Evolutionary conservation across 2,797 vertebrate genomes (phyloP).

Genomic region (Lutjanus campechanus): DNA sequence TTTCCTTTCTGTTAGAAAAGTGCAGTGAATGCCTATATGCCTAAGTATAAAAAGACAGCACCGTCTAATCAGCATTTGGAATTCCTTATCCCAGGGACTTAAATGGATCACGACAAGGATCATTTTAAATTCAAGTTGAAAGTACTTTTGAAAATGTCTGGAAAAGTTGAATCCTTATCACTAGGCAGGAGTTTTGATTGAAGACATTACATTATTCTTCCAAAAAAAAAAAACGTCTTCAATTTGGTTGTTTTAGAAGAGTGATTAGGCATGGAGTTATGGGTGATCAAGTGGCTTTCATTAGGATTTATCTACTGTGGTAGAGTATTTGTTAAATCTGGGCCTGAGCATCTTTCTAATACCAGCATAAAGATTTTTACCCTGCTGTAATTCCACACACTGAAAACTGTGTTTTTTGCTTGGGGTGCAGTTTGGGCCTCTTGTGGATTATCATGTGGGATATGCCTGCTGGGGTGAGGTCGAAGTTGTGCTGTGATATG

Average conservation of each 20-base stretch:
- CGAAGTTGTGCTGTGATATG: constrained; percentile 29
- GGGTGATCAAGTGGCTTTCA: constrained; percentile 26
- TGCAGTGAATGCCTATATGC: no score
- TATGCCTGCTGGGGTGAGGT: constrained; percentile 42
- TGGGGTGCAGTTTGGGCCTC: constrained; percentile 20
- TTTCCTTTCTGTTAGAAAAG: background rate
- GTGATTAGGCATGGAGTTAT: background rate
- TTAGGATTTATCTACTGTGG: constrained; percentile 3
- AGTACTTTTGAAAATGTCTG: constrained; percentile 1
- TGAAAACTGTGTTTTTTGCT: constrained; percentile 23
- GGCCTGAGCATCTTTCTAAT: background rate
- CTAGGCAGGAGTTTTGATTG: background rate
- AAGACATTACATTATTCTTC: background rate
- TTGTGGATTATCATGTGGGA: constrained; percentile 36
- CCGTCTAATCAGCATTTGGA: constrained; percentile 10
- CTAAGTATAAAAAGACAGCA: background rate
- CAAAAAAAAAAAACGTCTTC: background rate
- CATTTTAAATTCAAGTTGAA: background rate
- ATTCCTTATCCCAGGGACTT: background rate
- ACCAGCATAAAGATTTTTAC: background rate
- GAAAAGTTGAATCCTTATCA: background rate
- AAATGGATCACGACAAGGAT: constrained; percentile 3
- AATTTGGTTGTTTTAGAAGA: background rate
- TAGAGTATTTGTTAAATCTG: background rate
- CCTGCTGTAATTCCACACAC: constrained; percentile 11